Percentiles rank a stretch among this genome's conserved stretches.
These are phyloP conservation scores for Xestoiulus laeticollis DNA, from an alignment of 2,888 invertebrate species.

Conservation along the genomic window DNA sequence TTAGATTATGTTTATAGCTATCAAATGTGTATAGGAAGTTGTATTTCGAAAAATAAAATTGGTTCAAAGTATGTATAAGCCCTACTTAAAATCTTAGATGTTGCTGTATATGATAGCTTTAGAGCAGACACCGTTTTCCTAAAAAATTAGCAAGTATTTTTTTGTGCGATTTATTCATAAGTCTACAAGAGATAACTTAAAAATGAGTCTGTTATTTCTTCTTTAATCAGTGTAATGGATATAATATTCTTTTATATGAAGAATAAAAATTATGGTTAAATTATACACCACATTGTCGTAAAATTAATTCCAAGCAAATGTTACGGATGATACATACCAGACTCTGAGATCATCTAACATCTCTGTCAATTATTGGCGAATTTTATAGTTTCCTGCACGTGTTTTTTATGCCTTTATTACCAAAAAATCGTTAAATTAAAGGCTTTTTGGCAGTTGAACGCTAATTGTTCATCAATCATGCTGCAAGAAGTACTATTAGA, in stretches of 20 bases:
- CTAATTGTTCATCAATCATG: slow-evolving; percentile 19
- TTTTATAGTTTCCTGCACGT: not conserved
- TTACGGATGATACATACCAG: not conserved
- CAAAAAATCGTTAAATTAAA: slow-evolving; percentile 17
- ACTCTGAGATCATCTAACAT: not conserved
- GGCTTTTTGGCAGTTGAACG: not conserved
- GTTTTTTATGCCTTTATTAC: not conserved
- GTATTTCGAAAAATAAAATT: no score
- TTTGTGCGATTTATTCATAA: no score
- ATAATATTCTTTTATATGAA: not conserved
- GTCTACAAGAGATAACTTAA: no score
- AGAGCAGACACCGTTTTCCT: no score
- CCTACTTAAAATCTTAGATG: no score
- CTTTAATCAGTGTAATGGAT: not conserved
- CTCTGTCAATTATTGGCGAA: not conserved
- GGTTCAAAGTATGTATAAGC: no score
- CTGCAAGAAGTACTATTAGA: not conserved
- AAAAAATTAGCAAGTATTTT: no score
- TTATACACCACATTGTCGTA: not conserved
- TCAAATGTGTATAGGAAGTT: no score
- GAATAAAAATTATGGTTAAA: not conserved
- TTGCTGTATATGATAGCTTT: no score
- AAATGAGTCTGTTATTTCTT: not conserved
- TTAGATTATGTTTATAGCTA: no score
- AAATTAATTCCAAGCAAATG: slow-evolving; percentile 1